Evolutionary conservation across 2,113 vertebrate genomes (phyloP), one percentile per base, ranked within the genome.

Genomic region (Psephotus haematonotus): DNA sequence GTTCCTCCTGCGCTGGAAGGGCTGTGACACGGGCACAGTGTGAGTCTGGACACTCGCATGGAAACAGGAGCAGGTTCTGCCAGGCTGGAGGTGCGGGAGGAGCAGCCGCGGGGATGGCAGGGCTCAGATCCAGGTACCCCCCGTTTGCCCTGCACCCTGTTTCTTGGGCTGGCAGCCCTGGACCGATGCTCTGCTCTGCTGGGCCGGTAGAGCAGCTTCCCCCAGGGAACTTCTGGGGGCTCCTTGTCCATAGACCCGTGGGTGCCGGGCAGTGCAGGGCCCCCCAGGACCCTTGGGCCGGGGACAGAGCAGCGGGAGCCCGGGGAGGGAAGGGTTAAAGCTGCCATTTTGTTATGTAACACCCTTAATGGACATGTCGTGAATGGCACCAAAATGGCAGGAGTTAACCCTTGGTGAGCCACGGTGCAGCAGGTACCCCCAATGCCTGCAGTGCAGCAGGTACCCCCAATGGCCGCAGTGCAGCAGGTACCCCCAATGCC

Each of bases 291-390:
- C 55, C 55, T n/a, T 1, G 2, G 50, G 33, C 8, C 20, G 3
- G 55, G 4, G 13, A n/a, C 20, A 23, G 57, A 90, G 82, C 64
- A 41, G 60, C 60, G 83, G 88, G 68, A 96, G 65, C 80, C 86
- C 57, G 97, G 98, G 95, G 95, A 97, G 97, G 92, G 95, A 98
- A 98, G 98, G 98, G 98, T 99, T 99, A 99, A 99, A 97, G 96
- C 98, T 98, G 98, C 98, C 98, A 99, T 99, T 99, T 99, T 99
- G 98, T 99, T 99, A 98, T 98, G 98, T 98, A 99, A 99, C 98
- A 98, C 98, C 96, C 98, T 99, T 99, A 95, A 98, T 98, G 98
- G 99, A 98, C 98, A 98, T 97, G 98, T 98, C 98, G 94, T 98
- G 98, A 99, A 98, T 99, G 98, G 98, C 97, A 98, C 98, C 98